Percentiles rank a stretch among this genome's conserved stretches.
phyloP scores from a whole-genome alignment of 1,140 invertebrate genomes.

The Idris sp. region DNA sequence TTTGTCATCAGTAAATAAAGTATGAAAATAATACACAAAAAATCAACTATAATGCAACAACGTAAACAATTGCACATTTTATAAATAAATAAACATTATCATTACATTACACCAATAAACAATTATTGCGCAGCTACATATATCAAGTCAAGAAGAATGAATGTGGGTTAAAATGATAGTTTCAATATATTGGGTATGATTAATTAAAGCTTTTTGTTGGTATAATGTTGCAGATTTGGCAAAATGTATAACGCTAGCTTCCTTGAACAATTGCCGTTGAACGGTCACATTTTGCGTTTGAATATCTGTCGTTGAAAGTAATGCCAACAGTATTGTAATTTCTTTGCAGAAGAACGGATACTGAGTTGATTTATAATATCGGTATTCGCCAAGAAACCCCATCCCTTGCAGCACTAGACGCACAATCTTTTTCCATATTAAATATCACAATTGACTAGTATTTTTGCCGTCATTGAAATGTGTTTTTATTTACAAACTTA shows the following conservation, averaged over 20 bases:
- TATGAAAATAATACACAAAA: no score
- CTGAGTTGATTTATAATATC: conserved; percentile 36
- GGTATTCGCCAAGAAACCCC: conserved; percentile 24
- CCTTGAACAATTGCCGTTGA: conserved; percentile 45
- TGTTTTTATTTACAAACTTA: conserved; percentile 13
- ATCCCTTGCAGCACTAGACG: neutral
- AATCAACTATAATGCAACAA: no score
- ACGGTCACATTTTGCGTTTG: conserved; percentile 42
- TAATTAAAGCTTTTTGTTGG: conserved; percentile 48
- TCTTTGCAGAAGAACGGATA: conserved; percentile 46
- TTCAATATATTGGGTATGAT: conserved; percentile 44
- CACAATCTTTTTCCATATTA: conserved; percentile 25
- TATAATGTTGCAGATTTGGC: conserved; percentile 44
- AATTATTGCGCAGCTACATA: conserved; percentile 11
- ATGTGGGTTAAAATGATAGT: conserved; percentile 45
- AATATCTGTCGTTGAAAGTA: conserved; percentile 42
- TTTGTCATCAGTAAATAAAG: no score
- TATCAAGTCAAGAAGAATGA: conserved; percentile 2
- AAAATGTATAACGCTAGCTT: conserved; percentile 32
- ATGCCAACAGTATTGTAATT: conserved; percentile 53
- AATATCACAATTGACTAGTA: conserved; percentile 42
- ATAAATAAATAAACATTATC: no score
- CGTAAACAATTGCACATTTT: no score
- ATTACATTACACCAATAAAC: conserved; percentile 2
- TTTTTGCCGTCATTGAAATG: conserved; percentile 39